These are phyloP conservation scores for Oryzias dopingdopingensis DNA, from an alignment of 2,797 vertebrate species.

Conservation along the genomic window DNA sequence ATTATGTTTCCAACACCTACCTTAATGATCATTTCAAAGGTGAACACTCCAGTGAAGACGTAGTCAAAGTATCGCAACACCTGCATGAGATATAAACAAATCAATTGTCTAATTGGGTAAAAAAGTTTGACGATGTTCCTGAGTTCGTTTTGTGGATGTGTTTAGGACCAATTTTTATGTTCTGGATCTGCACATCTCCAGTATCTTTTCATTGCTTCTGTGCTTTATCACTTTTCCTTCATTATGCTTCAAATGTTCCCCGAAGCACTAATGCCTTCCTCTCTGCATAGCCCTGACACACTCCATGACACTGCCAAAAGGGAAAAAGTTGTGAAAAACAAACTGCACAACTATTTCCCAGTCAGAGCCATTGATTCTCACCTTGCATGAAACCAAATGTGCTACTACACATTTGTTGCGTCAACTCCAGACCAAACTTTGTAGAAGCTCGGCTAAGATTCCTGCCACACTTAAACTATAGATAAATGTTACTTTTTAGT, in stretches of 20 bases:
- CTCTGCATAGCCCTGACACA: conserved; percentile 42
- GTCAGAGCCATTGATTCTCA: conserved; percentile 45
- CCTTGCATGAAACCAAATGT: conserved; percentile 49
- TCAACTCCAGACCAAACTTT: conserved; percentile 49
- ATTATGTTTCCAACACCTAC: conserved; percentile 61
- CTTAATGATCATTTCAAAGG: conserved; percentile 99
- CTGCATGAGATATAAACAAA: conserved; percentile 64
- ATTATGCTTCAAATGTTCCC: neutral
- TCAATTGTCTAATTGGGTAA: neutral
- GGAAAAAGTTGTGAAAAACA: conserved; percentile 43
- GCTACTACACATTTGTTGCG: conserved; percentile 48
- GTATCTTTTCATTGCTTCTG: neutral
- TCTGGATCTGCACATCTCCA: neutral
- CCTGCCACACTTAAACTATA: neutral
- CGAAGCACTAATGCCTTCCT: conserved; percentile 9
- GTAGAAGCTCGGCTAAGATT: conserved; percentile 12
- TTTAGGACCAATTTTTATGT: too few relatives aligned
- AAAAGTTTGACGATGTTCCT: too few relatives aligned
- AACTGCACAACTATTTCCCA: conserved; percentile 47
- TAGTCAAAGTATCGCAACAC: conserved; percentile 98
- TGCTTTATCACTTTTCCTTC: neutral
- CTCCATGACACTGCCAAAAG: conserved; percentile 20
- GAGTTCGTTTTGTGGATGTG: too few relatives aligned
- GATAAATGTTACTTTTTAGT: neutral
- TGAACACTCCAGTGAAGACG: conserved; percentile 98